Conservation (phyloP, 2,888 invertebrate species). For the Xylota sylvarum region DNA sequence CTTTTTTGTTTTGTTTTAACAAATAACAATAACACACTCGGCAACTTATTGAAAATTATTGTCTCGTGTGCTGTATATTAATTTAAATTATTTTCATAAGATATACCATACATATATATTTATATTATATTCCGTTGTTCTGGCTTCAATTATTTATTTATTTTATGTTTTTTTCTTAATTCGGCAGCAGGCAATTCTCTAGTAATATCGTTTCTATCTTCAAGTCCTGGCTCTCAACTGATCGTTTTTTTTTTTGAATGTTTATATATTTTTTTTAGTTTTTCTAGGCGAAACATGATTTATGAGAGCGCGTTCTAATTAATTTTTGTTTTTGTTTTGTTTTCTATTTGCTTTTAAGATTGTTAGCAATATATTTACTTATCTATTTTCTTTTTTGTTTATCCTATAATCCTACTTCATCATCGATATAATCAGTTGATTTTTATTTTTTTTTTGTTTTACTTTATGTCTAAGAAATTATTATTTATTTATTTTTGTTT, state of each 20-base stretch:
- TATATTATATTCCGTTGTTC: background rate
- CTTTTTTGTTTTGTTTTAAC: no score
- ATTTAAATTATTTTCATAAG: background rate
- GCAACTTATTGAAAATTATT: background rate
- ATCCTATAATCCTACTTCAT: slow-evolving; percentile 54
- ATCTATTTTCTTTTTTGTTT: slow-evolving; percentile 30
- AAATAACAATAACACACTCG: slow-evolving; percentile 20
- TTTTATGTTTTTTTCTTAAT: slow-evolving; percentile 1
- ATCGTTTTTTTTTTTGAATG: slow-evolving; percentile 39
- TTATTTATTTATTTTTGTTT: slow-evolving; percentile 39
- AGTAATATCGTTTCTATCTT: slow-evolving; percentile 18
- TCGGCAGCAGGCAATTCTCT: slow-evolving; percentile 26
- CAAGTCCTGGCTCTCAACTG: slow-evolving; percentile 21
- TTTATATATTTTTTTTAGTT: background rate
- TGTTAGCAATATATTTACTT: slow-evolving; percentile 40
- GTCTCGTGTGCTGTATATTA: background rate
- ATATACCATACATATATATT: slow-evolving; percentile 12
- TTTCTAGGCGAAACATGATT: slow-evolving; percentile 43
- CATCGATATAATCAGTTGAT: slow-evolving; percentile 26
- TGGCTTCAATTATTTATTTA: background rate
- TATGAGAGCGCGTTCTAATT: slow-evolving; percentile 52
- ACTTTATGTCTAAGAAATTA: slow-evolving; percentile 23
- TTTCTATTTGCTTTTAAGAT: slow-evolving; percentile 42
- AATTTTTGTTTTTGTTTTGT: slow-evolving; percentile 18
- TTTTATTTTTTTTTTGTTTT: slow-evolving; percentile 23